Conservation (phyloP, 2,797 vertebrate genomes). For the Mallotus villosus region DNA sequence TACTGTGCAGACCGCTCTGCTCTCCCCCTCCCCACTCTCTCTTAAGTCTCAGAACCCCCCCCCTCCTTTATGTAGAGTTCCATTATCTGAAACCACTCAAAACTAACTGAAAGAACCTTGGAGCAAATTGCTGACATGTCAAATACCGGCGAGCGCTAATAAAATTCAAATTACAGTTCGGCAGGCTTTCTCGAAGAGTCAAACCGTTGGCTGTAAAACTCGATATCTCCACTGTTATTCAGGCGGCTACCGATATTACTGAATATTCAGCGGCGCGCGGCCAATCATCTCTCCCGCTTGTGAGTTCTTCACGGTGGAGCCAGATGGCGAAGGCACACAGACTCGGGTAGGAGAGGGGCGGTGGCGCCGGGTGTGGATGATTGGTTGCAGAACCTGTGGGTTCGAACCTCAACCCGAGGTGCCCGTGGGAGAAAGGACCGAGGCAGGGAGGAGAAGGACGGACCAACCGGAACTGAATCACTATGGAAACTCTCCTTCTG, state of each 20-base stretch:
- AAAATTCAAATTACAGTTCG: conserved; percentile 27
- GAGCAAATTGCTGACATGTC: conserved; percentile 40
- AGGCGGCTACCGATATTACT: conserved; percentile 16
- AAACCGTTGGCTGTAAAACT: not conserved
- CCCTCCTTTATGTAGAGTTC: not conserved
- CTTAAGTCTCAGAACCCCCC: conserved; percentile 22
- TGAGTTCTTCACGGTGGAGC: conserved; percentile 31
- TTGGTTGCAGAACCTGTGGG: conserved; percentile 42
- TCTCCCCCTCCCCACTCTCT: conserved; percentile 11
- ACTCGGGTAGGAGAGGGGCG: conserved; percentile 32
- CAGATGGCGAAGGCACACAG: conserved; percentile 24
- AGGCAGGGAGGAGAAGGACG: conserved; percentile 22
- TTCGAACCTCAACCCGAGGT: conserved; percentile 29
- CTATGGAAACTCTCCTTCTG: too few relatives aligned
- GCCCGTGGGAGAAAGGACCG: conserved; percentile 24
- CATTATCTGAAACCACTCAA: conserved; percentile 38
- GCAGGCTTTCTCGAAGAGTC: not conserved
- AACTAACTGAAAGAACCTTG: conserved; percentile 18
- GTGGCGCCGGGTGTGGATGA: conserved; percentile 44
- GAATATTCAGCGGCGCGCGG: conserved; percentile 15
- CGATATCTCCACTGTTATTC: conserved; percentile 1
- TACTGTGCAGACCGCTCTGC: not conserved
- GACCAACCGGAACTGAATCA: too few relatives aligned
- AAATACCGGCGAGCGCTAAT: conserved; percentile 28
- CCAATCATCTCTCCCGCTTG: conserved; percentile 27